These are phyloP conservation scores for Eristalis arbustorum DNA, from an alignment of 2,888 invertebrate species.

Conservation along the genomic window DNA sequence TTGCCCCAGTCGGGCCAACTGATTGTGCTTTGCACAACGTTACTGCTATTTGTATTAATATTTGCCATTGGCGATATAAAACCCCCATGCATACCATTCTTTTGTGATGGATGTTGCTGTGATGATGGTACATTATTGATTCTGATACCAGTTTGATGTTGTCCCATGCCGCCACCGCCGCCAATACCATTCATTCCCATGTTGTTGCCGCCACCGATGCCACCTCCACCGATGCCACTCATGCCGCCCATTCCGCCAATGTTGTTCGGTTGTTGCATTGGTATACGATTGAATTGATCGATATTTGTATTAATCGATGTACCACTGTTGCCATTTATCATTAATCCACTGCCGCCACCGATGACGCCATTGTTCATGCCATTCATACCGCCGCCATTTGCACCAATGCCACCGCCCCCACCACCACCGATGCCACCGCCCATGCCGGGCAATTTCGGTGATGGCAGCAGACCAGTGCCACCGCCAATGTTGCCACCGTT, in stretches of 20 bases:
- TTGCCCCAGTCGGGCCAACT: slow-evolving; percentile 74
- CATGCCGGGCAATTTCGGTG: slow-evolving; percentile 30
- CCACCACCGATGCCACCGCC: slow-evolving; percentile 40
- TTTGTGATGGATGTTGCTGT: slow-evolving; percentile 76
- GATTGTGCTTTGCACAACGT: slow-evolving; percentile 77
- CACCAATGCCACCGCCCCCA: slow-evolving; percentile 53
- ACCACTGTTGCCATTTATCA: slow-evolving; percentile 72
- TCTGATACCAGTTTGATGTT: slow-evolving; percentile 78
- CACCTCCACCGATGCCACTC: slow-evolving; percentile 63
- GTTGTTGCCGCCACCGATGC: slow-evolving; percentile 69
- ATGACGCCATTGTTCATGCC: slow-evolving; percentile 65
- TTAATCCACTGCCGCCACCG: slow-evolving; percentile 67
- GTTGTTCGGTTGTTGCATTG: slow-evolving; percentile 77
- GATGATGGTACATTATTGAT: slow-evolving; percentile 79
- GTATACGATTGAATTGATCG: slow-evolving; percentile 79
- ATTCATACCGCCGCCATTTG: slow-evolving; percentile 22
- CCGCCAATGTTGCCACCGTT: slow-evolving; percentile 77
- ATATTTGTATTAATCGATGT: slow-evolving; percentile 79
- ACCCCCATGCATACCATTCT: slow-evolving; percentile 74
- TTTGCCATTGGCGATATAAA: slow-evolving; percentile 71
- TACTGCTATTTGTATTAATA: slow-evolving; percentile 77
- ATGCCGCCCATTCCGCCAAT: slow-evolving; percentile 71
- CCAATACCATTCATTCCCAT: slow-evolving; percentile 68
- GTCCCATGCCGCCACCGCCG: slow-evolving; percentile 73
- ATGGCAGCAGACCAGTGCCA: slow-evolving; percentile 71